Evolutionary conservation across 2,113 vertebrate genomes (phyloP).

Genomic region (Myrmecobius fasciatus): DNA sequence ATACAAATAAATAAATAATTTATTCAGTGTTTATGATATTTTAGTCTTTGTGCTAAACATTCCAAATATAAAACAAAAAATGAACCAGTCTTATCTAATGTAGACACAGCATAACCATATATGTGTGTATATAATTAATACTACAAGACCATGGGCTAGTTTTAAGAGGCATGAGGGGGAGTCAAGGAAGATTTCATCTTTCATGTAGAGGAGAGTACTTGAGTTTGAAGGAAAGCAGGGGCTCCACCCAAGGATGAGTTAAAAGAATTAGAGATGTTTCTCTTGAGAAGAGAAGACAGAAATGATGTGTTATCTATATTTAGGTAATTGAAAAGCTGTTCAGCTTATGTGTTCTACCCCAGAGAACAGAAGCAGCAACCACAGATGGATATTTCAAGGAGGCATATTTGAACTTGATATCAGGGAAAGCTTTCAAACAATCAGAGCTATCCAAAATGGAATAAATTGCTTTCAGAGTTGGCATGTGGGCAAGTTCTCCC

Average conservation of each 20-base stretch:
- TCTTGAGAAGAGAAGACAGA: neutral
- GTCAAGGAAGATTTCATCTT: neutral
- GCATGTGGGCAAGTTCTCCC: neutral
- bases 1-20: too few species aligned
- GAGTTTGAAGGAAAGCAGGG: neutral
- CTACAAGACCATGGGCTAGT: neutral
- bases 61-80: neutral
- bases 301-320: too few species aligned
- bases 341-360: neutral
- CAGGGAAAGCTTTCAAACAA: neutral
- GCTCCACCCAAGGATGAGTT: neutral
- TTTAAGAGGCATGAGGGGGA: neutral
- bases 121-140: neutral
- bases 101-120: too few species aligned
- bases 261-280: neutral
- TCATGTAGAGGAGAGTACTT: neutral
- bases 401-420: neutral
- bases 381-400: neutral
- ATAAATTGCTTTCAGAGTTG: neutral
- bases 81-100: too few species aligned
- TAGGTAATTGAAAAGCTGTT: neutral
- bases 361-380: neutral
- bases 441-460: neutral
- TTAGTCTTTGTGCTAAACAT: neutral
- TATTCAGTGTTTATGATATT: neutral